Evolutionary conservation across 64 coral and sea anemone species (phyloP).

Genomic region (Actinia tenebrosa): DNA sequence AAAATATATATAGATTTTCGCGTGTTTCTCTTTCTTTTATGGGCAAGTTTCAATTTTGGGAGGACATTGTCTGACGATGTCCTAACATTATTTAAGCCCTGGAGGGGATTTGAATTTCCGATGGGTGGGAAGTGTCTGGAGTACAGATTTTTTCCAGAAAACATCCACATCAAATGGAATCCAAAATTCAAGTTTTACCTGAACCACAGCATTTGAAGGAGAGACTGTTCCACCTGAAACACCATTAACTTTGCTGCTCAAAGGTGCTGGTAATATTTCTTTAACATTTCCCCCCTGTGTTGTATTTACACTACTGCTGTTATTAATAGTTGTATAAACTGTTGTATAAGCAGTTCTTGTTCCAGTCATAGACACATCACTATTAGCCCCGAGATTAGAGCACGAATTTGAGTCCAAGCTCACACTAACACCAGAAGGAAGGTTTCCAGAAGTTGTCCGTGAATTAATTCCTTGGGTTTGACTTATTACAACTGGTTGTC

Average conservation of each 20-base stretch:
- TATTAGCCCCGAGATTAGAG: conserved; percentile 53
- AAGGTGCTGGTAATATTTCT: conserved; percentile 77
- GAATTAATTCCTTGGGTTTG: conserved; percentile 30
- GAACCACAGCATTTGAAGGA: conserved; percentile 38
- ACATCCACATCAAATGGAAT: not conserved
- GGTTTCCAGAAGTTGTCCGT: conserved; percentile 23
- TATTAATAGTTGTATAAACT: conserved; percentile 43
- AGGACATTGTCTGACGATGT: too few relatives aligned
- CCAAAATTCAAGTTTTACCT: conserved; percentile 23
- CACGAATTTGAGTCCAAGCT: conserved; percentile 57
- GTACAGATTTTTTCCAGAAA: too few relatives aligned
- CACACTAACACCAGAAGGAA: not conserved
- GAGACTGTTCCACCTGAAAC: conserved; percentile 34
- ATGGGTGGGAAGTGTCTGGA: too few relatives aligned
- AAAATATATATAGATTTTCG: too few relatives aligned
- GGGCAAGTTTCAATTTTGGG: too few relatives aligned
- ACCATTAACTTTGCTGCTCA: conserved; percentile 57
- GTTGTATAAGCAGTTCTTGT: conserved; percentile 63
- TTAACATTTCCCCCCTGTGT: conserved; percentile 38
- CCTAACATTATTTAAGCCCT: too few relatives aligned
- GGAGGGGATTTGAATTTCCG: too few relatives aligned
- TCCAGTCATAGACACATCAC: conserved; percentile 13
- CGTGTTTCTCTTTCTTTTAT: too few relatives aligned
- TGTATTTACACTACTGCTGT: conserved; percentile 27
- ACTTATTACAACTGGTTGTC: conserved; percentile 39